phyloP scores from a whole-genome alignment of 2,113 vertebrate genomes.

The Amphiprion ocellaris region DNA sequence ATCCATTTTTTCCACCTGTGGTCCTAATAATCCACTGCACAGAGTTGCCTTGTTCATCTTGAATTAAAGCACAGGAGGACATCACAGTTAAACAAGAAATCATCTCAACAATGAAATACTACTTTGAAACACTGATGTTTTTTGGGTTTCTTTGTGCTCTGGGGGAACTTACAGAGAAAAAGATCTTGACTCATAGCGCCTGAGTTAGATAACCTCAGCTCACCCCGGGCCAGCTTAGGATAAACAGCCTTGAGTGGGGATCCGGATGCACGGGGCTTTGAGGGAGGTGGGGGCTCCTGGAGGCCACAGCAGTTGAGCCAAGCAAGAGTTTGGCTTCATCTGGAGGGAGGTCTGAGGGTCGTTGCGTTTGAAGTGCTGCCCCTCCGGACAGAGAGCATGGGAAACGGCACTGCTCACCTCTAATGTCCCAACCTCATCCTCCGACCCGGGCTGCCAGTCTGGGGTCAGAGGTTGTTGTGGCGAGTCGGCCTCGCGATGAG shows the following conservation, averaged over 20 bases:
- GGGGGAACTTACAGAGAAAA: slow-evolving; percentile 25
- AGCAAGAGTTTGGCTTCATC: slow-evolving; percentile 64
- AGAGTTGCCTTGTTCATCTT: slow-evolving; percentile 1
- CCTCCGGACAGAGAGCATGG: slow-evolving; percentile 74
- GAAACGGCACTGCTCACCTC: slow-evolving; percentile 71
- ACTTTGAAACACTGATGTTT: slow-evolving; percentile 43
- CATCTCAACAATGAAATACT: slow-evolving; percentile 25
- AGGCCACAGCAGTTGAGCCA: slow-evolving; percentile 53
- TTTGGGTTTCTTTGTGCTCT: slow-evolving; percentile 35
- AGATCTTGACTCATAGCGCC: slow-evolving; percentile 46
- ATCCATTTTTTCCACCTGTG: neutral
- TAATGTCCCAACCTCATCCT: slow-evolving; percentile 66
- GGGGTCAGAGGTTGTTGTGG: slow-evolving; percentile 55
- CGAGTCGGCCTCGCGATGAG: slow-evolving; percentile 38
- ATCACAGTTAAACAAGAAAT: slow-evolving; percentile 14
- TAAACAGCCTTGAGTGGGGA: slow-evolving; percentile 70
- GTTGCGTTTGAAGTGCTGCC: slow-evolving; percentile 73
- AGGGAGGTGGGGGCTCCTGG: slow-evolving; percentile 48
- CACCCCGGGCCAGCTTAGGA: slow-evolving; percentile 69
- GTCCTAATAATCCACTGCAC: neutral
- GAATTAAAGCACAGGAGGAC: slow-evolving; percentile 11
- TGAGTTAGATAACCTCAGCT: slow-evolving; percentile 75
- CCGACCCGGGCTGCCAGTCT: slow-evolving; percentile 47
- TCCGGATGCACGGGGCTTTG: slow-evolving; percentile 66
- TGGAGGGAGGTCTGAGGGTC: slow-evolving; percentile 67